Evolutionary conservation across 2,113 vertebrate species (phyloP).

Genomic region (Rattus rattus): DNA sequence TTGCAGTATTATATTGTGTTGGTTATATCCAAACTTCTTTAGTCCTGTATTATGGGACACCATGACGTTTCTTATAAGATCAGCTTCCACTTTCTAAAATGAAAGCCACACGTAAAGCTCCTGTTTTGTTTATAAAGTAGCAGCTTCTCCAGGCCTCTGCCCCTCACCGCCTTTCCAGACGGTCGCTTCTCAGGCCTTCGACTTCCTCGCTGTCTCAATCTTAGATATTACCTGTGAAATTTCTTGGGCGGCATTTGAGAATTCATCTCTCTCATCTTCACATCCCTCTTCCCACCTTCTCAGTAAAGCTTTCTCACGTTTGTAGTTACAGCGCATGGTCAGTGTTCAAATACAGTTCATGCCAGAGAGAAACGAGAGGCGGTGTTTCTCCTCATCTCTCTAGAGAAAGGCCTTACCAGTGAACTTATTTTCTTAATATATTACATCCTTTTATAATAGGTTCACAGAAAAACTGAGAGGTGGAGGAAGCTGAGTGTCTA

Average conservation of each 20-base stretch:
- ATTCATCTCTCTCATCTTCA: background rate
- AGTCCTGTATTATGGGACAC: background rate
- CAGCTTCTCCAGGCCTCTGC: background rate
- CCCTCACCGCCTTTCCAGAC: background rate
- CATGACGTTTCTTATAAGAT: background rate
- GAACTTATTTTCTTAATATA: background rate
- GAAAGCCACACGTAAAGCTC: constrained; percentile 8
- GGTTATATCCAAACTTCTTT: background rate
- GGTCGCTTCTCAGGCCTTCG: background rate
- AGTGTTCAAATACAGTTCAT: background rate
- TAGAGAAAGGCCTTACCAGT: background rate
- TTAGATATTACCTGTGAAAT: constrained; percentile 31
- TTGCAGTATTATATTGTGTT: background rate
- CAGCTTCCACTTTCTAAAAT: background rate
- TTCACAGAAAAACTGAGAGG: background rate
- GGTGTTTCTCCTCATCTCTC: background rate
- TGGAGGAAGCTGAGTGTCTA: background rate
- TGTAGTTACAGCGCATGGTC: background rate
- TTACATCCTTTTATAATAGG: background rate
- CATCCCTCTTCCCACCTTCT: background rate
- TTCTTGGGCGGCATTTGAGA: constrained; percentile 24
- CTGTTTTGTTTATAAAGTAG: background rate
- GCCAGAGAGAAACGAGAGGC: background rate
- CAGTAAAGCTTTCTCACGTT: background rate
- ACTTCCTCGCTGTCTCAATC: background rate